These are phyloP conservation scores for Drosophila setosimentum DNA, from an alignment of 2,888 invertebrate species.

Conservation along the genomic window DNA sequence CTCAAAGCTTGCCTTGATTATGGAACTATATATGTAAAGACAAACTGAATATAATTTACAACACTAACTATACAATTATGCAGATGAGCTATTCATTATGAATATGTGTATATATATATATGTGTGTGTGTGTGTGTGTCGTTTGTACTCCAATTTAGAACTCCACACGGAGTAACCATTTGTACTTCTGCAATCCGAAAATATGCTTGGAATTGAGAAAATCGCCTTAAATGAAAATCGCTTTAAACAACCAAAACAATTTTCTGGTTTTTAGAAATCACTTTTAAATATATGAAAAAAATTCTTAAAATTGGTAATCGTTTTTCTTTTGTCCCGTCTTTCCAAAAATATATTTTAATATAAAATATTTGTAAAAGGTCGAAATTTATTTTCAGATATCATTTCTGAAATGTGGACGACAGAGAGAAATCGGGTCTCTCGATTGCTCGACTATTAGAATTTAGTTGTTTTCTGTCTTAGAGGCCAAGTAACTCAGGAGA, in stretches of 20 bases:
- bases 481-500: not conserved
- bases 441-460: too few relatives aligned
- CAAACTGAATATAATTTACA: not conserved
- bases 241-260: not conserved
- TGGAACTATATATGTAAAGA: not conserved
- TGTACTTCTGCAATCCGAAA: not conserved
- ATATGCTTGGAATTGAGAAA: too few relatives aligned
- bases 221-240: not conserved
- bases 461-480: too few relatives aligned
- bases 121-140: too few relatives aligned
- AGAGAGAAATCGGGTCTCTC: too few relatives aligned
- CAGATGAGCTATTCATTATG: not conserved
- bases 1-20: constrained; percentile 8
- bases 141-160: not conserved
- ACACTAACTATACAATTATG: not conserved
- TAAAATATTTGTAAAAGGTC: too few relatives aligned
- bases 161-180: not conserved
- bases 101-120: not conserved
- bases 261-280: not conserved
- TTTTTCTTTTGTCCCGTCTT: too few relatives aligned
- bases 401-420: too few relatives aligned
- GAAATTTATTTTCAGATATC: too few relatives aligned
- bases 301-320: too few relatives aligned
- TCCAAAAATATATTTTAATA: too few relatives aligned
- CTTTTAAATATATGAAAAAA: too few relatives aligned